A percentile compares a stretch with the other conserved stretches of the same genome.
These are phyloP conservation scores for Microcebus griseorufus DNA, from an alignment of 2,113 vertebrate species.

Conservation along the genomic window DNA sequence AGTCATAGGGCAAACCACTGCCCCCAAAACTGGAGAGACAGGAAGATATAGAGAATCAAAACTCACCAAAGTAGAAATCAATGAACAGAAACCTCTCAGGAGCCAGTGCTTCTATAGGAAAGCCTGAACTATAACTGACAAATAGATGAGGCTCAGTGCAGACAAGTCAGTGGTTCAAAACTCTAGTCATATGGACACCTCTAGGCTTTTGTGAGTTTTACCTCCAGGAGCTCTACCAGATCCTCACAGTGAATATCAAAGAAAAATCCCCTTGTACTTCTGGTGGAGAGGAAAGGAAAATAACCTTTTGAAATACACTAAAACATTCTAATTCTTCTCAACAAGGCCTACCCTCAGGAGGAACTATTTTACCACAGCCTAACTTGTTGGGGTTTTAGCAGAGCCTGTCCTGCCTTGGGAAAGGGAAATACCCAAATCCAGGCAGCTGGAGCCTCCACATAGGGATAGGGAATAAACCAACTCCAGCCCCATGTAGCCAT, in stretches of 20 bases:
- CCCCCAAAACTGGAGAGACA: neutral
- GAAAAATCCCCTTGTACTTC: neutral
- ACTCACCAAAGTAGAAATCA: neutral
- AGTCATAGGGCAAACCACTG: neutral
- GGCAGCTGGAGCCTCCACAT: neutral
- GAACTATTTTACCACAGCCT: neutral
- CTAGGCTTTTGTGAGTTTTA: neutral
- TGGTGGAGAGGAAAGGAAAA: neutral
- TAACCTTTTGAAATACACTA: neutral
- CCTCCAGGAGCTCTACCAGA: neutral
- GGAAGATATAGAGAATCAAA: neutral
- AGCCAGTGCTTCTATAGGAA: neutral
- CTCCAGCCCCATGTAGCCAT: neutral
- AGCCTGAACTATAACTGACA: neutral
- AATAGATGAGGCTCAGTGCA: neutral
- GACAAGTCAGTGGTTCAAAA: neutral
- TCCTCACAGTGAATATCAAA: neutral
- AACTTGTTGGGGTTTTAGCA: neutral
- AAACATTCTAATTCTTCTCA: neutral
- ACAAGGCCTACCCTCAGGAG: neutral
- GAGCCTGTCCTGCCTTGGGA: neutral
- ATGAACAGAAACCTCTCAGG: neutral
- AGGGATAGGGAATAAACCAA: neutral
- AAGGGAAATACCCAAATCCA: neutral
- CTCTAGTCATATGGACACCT: too few relatives aligned